phyloP scores from a whole-genome alignment of 2,797 vertebrate genomes.

The Pempheris klunzingeri region DNA sequence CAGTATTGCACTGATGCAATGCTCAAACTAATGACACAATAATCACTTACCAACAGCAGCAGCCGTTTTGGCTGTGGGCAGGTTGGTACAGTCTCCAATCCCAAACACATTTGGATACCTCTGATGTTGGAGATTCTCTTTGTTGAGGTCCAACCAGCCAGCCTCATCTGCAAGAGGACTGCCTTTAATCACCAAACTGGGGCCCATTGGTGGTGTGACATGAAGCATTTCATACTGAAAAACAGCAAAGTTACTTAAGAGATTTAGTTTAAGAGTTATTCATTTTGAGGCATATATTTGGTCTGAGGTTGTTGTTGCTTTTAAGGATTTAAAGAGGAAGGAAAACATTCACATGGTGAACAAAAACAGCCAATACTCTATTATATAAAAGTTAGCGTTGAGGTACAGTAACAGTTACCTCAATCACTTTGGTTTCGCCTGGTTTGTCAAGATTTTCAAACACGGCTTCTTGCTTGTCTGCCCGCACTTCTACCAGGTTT shows the following conservation, averaged over 20 bases:
- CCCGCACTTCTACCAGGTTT: slow-evolving; percentile 93
- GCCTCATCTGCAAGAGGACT: slow-evolving; percentile 87
- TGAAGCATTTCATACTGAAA: slow-evolving; percentile 97
- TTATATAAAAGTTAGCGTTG: not conserved
- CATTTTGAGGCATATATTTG: not conserved
- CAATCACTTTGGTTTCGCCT: slow-evolving; percentile 88
- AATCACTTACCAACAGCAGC: slow-evolving; percentile 91
- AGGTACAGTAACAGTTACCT: slow-evolving; percentile 79
- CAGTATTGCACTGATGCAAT: not conserved
- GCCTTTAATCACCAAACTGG: slow-evolving; percentile 87
- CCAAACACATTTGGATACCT: slow-evolving; percentile 95
- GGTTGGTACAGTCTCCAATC: slow-evolving; percentile 96
- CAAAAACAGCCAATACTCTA: not conserved
- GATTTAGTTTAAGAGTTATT: not conserved
- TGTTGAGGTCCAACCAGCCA: slow-evolving; percentile 95
- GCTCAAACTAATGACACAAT: not conserved
- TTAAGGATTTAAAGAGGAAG: not conserved
- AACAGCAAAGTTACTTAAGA: not conserved
- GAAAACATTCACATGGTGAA: no score
- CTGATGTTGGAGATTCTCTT: slow-evolving; percentile 93
- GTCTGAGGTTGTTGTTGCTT: no score
- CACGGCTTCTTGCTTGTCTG: slow-evolving; percentile 93
- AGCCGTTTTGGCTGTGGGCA: slow-evolving; percentile 94
- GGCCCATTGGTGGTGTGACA: slow-evolving; percentile 97
- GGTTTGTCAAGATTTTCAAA: slow-evolving; percentile 95